Conservation (phyloP, 2,113 vertebrate species). For the Gavia stellata region DNA sequence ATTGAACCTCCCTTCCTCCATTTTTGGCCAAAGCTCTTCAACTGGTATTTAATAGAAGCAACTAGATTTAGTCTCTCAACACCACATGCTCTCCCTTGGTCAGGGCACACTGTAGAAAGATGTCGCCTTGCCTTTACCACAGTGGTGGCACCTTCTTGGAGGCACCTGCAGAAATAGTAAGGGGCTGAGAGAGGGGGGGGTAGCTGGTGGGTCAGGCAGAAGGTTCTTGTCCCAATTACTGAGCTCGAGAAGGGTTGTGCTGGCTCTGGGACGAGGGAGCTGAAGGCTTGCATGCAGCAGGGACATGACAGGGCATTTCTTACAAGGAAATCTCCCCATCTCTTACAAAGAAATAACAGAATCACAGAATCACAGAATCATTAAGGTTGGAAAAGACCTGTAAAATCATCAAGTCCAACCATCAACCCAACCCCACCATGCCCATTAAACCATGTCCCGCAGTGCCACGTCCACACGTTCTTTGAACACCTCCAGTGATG, state of each 20-base stretch:
- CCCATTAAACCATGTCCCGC: too few relatives aligned
- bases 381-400: too few relatives aligned
- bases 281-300: fast-evolving
- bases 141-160: neutral
- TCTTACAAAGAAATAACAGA: neutral
- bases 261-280: neutral
- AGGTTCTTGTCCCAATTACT: neutral
- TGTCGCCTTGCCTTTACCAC: fast-evolving
- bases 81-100: neutral
- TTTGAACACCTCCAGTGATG: too few relatives aligned
- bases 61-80: neutral
- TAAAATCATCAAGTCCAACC: too few relatives aligned
- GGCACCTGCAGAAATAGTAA: neutral
- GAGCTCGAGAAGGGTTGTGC: neutral
- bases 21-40: neutral
- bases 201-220: neutral
- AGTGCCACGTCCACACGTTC: too few relatives aligned
- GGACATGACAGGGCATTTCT: neutral
- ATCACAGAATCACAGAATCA: too few relatives aligned
- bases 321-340: neutral
- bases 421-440: too few relatives aligned
- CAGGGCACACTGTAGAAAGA: neutral
- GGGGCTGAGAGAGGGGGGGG: neutral
- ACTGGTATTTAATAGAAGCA: neutral
- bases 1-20: neutral